phyloP scores from a whole-genome alignment of 2,888 invertebrate genomes.

The Eustalomyia histrio region DNA sequence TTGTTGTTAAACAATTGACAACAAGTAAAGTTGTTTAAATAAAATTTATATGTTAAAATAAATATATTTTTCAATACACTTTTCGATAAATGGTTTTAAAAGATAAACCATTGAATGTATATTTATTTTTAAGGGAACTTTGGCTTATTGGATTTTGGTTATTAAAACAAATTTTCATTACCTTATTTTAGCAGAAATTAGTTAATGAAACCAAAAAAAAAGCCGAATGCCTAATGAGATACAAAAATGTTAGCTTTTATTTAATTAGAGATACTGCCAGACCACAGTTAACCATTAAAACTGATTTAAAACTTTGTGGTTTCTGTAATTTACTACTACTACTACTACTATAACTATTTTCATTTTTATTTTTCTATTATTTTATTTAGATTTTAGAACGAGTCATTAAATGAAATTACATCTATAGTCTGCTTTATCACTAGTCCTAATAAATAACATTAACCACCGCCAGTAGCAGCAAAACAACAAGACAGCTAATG shows the following conservation, averaged over 20 bases:
- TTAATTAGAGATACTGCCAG: slow-evolving; percentile 3
- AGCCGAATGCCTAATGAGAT: no score
- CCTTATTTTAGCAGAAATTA: no score
- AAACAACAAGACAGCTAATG: background rate
- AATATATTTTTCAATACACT: no score
- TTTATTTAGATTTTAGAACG: slow-evolving; percentile 67
- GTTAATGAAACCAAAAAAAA: no score
- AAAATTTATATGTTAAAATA: no score
- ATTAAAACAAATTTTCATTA: no score
- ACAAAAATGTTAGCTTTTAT: background rate
- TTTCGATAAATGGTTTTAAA: no score
- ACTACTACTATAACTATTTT: background rate
- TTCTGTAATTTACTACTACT: background rate
- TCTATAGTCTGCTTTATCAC: slow-evolving; percentile 58
- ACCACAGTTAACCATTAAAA: background rate
- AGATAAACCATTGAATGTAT: no score
- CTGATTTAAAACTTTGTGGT: background rate
- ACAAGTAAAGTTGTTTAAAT: no score
- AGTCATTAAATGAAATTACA: slow-evolving; percentile 68
- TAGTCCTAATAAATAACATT: slow-evolving; percentile 62
- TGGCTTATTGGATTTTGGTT: no score
- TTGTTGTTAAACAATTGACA: no score
- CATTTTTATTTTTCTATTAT: background rate
- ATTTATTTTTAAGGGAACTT: no score
- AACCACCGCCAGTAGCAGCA: slow-evolving; percentile 58